These are phyloP conservation scores for Callionymus lyra DNA, from an alignment of 2,113 vertebrate genomes.

Conservation along the genomic window DNA sequence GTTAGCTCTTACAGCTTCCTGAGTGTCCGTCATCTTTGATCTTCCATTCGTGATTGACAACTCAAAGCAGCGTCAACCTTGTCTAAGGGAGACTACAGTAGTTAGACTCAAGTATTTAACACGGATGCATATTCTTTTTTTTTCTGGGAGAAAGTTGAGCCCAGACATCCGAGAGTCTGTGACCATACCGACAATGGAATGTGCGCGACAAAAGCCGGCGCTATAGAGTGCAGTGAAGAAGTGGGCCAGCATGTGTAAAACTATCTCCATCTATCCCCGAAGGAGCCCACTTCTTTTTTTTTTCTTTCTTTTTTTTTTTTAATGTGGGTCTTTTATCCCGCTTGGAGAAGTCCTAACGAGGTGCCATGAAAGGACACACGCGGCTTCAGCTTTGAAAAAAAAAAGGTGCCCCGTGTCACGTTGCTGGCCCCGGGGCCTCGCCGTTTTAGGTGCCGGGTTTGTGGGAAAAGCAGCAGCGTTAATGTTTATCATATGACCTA, in stretches of 20 bases:
- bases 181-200: slow-evolving; percentile 66
- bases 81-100: too few species aligned
- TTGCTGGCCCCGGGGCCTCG: slow-evolving; percentile 66
- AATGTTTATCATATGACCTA: slow-evolving; percentile 87
- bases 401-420: slow-evolving; percentile 70
- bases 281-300: slow-evolving; percentile 56
- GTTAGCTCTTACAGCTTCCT: slow-evolving; percentile 12
- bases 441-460: slow-evolving; percentile 70
- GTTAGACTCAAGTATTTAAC: too few species aligned
- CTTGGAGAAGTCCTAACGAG: slow-evolving; percentile 61
- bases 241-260: slow-evolving; percentile 57
- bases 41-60: slow-evolving; percentile 26
- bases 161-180: slow-evolving; percentile 61
- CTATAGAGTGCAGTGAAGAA: slow-evolving; percentile 41
- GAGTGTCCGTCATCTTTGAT: slow-evolving; percentile 36
- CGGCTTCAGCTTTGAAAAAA: slow-evolving; percentile 66
- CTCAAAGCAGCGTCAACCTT: slow-evolving; percentile 30
- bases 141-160: slow-evolving; percentile 43
- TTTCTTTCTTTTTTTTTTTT: slow-evolving; percentile 59
- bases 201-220: slow-evolving; percentile 61
- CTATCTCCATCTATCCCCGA: slow-evolving; percentile 54
- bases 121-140: not conserved
- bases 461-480: slow-evolving; percentile 72
- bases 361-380: slow-evolving; percentile 69
- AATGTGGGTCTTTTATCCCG: slow-evolving; percentile 63